Evolutionary conservation across 2,113 vertebrate species (phyloP).

Genomic region (Thalassarche chlororhynchos): DNA sequence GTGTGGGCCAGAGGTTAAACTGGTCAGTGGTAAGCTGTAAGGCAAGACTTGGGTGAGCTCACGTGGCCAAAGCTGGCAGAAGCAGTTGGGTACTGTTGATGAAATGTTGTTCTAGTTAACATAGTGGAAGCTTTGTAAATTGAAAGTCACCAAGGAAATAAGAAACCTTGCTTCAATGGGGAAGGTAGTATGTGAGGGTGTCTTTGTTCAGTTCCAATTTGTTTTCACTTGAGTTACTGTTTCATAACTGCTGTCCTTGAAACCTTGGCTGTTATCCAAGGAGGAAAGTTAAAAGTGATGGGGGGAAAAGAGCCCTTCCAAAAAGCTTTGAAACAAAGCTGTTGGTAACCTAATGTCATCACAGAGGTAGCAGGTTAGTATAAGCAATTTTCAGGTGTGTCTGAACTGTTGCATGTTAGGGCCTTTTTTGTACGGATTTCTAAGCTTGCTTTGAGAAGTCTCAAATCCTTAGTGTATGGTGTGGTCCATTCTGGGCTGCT

Average conservation of each 20-base stretch:
- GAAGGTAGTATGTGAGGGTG: not conserved
- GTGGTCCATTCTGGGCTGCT: not conserved
- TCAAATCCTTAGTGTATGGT: not conserved
- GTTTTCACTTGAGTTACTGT: conserved; percentile 62
- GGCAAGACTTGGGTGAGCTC: not conserved
- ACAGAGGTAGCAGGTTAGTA: not conserved
- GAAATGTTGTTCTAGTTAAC: conserved; percentile 45
- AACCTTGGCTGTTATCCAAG: conserved; percentile 52
- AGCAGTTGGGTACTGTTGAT: not conserved
- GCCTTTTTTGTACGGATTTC: not conserved
- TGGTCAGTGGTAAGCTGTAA: not conserved
- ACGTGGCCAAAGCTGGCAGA: not conserved
- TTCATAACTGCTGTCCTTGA: conserved; percentile 54
- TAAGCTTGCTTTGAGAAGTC: not conserved
- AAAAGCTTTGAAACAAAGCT: conserved; percentile 40
- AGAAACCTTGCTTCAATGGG: conserved; percentile 34
- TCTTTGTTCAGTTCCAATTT: conserved; percentile 52
- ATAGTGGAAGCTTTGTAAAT: not conserved
- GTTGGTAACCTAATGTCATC: not conserved
- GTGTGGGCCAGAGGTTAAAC: not conserved
- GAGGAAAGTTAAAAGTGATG: not conserved
- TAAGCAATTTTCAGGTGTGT: not conserved
- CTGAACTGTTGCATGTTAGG: not conserved
- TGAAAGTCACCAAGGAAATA: conserved; percentile 26
- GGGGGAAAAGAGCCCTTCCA: not conserved